A percentile compares a stretch with the other conserved stretches of the same genome.
These are phyloP conservation scores for Pseudococcus jackbeardsleyi DNA, from an alignment of 2,888 invertebrate species.

Conservation along the genomic window DNA sequence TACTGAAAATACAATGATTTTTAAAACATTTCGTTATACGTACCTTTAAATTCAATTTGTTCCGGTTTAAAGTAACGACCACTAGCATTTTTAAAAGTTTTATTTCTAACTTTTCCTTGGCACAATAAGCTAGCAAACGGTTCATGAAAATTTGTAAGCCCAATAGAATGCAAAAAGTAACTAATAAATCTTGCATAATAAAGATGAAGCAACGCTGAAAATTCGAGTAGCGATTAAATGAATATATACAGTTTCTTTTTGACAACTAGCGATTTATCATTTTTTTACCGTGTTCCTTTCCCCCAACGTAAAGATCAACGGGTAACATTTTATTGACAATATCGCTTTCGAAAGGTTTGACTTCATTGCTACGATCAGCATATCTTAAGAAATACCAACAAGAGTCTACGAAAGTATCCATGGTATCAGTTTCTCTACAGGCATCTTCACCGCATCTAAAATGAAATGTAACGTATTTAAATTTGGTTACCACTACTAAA, in stretches of 20 bases:
- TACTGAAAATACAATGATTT: background rate
- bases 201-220: conserved; percentile 87
- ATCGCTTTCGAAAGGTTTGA: conserved; percentile 78
- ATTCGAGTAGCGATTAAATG: conserved; percentile 68
- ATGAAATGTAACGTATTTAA: background rate
- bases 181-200: conserved; percentile 96
- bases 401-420: conserved; percentile 99
- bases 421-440: conserved; percentile 92
- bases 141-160: conserved; percentile 81
- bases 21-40: background rate
- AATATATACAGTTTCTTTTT: background rate
- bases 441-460: conserved; percentile 76
- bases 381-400: conserved; percentile 98
- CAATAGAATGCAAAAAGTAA: conserved; percentile 89
- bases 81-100: conserved; percentile 80
- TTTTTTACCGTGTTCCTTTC: conserved; percentile 88
- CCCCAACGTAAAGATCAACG: conserved; percentile 96
- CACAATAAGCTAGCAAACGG: conserved; percentile 93
- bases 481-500: background rate
- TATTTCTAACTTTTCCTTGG: conserved; percentile 96
- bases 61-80: conserved; percentile 83
- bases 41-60: conserved; percentile 73
- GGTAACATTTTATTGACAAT: conserved; percentile 78
- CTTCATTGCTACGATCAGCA: conserved; percentile 82
- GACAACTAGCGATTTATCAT: background rate